phyloP scores from a whole-genome alignment of 2,888 invertebrate genomes.

The Macrophya annulata region DNA sequence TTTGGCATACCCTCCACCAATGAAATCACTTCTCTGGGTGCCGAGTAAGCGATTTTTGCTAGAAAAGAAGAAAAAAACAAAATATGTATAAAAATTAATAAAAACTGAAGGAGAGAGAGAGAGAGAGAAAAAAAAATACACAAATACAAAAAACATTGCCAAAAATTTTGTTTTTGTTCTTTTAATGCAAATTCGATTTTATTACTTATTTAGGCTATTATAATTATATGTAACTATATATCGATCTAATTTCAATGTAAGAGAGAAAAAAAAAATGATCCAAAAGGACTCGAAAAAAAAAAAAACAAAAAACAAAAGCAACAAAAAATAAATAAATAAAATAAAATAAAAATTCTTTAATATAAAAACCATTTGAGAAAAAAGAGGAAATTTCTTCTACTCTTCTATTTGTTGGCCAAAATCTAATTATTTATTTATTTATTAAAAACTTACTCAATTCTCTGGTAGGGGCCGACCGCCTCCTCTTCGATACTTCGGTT shows the following conservation, averaged over 20 bases:
- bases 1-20: slow-evolving; percentile 90
- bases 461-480: slow-evolving; percentile 80
- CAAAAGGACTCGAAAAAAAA: too few relatives aligned
- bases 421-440: neutral
- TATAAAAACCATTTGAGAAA: neutral
- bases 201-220: neutral
- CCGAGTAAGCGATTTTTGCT: slow-evolving; percentile 81
- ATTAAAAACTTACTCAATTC: slow-evolving; percentile 80
- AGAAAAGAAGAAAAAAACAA: slow-evolving; percentile 11
- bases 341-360: too few relatives aligned
- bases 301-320: too few relatives aligned
- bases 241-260: neutral
- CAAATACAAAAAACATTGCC: too few relatives aligned
- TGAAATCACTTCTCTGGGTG: slow-evolving; percentile 81
- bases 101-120: neutral
- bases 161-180: neutral
- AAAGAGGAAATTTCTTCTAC: too few relatives aligned
- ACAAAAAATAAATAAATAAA: too few relatives aligned
- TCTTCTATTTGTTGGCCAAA: neutral
- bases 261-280: too few relatives aligned
- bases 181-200: neutral
- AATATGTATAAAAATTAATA: neutral
- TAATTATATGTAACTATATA: neutral
- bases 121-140: too few relatives aligned
- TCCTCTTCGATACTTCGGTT: slow-evolving; percentile 79